Base-by-base conservation (phyloP, 1,140 invertebrate genomes). In the Halesus radiatus region DNA sequence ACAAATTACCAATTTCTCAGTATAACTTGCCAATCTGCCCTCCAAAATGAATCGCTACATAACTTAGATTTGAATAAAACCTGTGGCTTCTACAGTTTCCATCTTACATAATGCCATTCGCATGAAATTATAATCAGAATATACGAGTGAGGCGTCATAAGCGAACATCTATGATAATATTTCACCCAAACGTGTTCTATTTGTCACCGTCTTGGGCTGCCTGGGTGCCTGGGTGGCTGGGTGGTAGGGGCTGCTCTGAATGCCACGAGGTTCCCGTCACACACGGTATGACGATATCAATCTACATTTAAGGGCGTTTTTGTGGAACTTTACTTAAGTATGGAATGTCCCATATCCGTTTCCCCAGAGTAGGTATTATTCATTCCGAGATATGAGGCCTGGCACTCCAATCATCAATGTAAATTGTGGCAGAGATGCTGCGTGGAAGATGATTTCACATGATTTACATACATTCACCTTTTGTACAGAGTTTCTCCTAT, bases 141-240 rank as follows among this genome's bases (percentile, higher is more conserved):
- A 66, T 66, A 37, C 13, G 81, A 66, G 79, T 75, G 72, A 68
- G 72, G 75, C 73, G 78, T 80, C 78, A 80, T 78, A 62, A 45
- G 58, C 76, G 79, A 54, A 78, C 81, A 78, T 83, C 78, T 73
- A 80, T 75, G 74, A 78, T 80, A 80, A 83, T 83, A 83, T 83
- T 80, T 83, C 81, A 83, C 54, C 58, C 75, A 74, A 83, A 83
- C 81, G 76, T 60, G 37, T 75, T 16, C 56, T 80, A 83, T 83
- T 80, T 83, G 81, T 83, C 81, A 83, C 81, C 78, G 81, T 83
- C 81, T 72, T n/a, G 22, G 58, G 66, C 74, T 58, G 68, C 56
- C 53, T 76, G 76, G 53, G 37, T 74, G 72, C 45, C 52, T 78
- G 66, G 74, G 79, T 45, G 37, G 37, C 37, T 45, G 8, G 37